A percentile compares a stretch with the other conserved stretches of the same genome.
Conservation (phyloP, 1,140 invertebrate species). For the Drosophila erecta region DNA sequence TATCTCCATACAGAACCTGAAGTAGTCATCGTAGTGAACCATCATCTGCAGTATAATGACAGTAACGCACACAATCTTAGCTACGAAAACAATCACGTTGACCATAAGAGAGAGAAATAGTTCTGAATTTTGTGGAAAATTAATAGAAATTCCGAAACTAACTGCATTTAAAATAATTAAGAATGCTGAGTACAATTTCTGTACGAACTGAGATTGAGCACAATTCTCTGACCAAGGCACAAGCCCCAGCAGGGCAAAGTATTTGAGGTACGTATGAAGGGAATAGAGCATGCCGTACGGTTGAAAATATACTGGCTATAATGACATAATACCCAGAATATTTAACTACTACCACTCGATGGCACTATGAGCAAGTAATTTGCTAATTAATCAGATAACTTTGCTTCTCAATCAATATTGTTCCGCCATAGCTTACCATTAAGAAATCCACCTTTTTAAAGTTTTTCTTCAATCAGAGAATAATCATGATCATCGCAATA, state of each 20-base stretch:
- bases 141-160: constrained; percentile 10
- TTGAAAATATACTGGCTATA: constrained; percentile 1
- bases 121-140: background rate
- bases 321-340: background rate
- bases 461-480: too few species aligned
- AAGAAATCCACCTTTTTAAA: too few species aligned
- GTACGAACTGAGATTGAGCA: constrained; percentile 10
- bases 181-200: constrained; percentile 40
- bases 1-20: constrained; percentile 38
- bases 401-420: background rate
- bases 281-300: constrained; percentile 45
- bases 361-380: background rate
- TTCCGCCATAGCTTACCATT: background rate
- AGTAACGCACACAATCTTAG: constrained; percentile 47
- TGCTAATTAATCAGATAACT: constrained; percentile 15
- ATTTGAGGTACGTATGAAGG: constrained; percentile 56
- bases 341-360: background rate
- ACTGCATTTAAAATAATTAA: constrained; percentile 34
- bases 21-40: constrained; percentile 46
- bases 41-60: constrained; percentile 58
- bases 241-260: constrained; percentile 59
- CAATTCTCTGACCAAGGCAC: constrained; percentile 50
- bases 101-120: constrained; percentile 49
- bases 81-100: constrained; percentile 51
- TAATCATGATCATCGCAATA: too few species aligned